phyloP scores from a whole-genome alignment of 2,888 invertebrate genomes.

The Chydorus sphaericus region DNA sequence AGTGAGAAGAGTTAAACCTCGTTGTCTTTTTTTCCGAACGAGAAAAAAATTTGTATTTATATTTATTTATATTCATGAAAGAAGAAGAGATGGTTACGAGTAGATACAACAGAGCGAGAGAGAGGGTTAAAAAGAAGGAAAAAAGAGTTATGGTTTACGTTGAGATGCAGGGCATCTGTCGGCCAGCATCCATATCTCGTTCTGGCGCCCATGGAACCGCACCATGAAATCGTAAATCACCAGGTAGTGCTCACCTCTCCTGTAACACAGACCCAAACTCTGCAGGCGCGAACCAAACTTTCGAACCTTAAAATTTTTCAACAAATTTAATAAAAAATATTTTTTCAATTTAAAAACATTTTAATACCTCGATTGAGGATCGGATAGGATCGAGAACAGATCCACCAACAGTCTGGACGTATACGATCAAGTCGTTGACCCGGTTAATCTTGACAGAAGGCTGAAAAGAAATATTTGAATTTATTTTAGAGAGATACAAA shows the following conservation, averaged over 20 bases:
- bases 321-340: too few relatives aligned
- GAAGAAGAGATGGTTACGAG: background rate
- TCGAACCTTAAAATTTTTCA: slow-evolving; percentile 12
- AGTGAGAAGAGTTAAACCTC: too few relatives aligned
- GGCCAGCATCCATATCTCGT: slow-evolving; percentile 22
- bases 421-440: slow-evolving; percentile 21
- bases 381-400: slow-evolving; percentile 21
- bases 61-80: background rate
- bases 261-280: slow-evolving; percentile 20
- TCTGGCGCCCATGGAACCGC: slow-evolving; percentile 22
- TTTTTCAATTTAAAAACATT: too few relatives aligned
- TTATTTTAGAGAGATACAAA: too few relatives aligned
- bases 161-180: slow-evolving; percentile 17
- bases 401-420: slow-evolving; percentile 21
- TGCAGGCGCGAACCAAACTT: slow-evolving; percentile 18
- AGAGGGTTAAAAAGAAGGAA: background rate
- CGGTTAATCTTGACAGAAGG: slow-evolving; percentile 19
- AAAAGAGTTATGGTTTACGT: background rate
- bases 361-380: slow-evolving; percentile 18
- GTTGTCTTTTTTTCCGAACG: too few relatives aligned
- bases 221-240: slow-evolving; percentile 22
- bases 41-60: background rate
- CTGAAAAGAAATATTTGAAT: slow-evolving; percentile 16
- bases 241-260: slow-evolving; percentile 19
- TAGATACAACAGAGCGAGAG: background rate